Percentiles rank a stretch among this genome's conserved stretches.
phyloP scores from a whole-genome alignment of 2,113 vertebrate genomes.

The Catharus minimus region DNA sequence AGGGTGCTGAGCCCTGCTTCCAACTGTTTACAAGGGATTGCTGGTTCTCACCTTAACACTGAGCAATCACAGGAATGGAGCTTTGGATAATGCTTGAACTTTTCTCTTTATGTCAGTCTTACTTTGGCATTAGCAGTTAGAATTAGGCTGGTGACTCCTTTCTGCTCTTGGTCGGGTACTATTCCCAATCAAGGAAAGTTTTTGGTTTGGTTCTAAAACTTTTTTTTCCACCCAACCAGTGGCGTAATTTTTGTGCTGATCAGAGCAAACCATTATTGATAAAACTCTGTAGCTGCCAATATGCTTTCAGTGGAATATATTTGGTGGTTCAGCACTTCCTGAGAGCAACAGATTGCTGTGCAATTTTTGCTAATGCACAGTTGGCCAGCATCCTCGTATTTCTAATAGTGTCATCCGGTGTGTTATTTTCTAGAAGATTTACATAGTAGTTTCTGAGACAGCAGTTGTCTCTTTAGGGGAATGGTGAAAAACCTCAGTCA shows the following conservation, averaged over 20 bases:
- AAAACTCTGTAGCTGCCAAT: not conserved
- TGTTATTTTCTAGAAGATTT: not conserved
- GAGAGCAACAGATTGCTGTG: not conserved
- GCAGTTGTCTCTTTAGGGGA: not conserved
- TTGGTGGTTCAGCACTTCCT: not conserved
- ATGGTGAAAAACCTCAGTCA: not conserved
- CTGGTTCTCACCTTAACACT: not conserved
- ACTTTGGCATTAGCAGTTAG: not conserved
- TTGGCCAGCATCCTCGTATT: not conserved
- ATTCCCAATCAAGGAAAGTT: not conserved
- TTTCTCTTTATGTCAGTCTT: accelerated
- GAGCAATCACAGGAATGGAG: not conserved
- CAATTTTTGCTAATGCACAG: constrained; percentile 23
- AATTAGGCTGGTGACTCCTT: not conserved
- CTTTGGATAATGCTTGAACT: not conserved
- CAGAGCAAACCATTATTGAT: not conserved
- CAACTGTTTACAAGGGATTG: not conserved
- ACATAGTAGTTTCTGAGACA: not conserved
- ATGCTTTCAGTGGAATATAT: constrained; percentile 21
- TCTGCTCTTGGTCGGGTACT: not conserved
- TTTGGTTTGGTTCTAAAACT: not conserved
- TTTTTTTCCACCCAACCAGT: not conserved
- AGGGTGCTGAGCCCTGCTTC: not conserved
- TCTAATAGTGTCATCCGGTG: not conserved
- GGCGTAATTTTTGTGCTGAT: not conserved